Percentiles rank a stretch among this genome's conserved stretches.
phyloP scores from a whole-genome alignment of 2,113 vertebrate species.

The Aegypius monachus region DNA sequence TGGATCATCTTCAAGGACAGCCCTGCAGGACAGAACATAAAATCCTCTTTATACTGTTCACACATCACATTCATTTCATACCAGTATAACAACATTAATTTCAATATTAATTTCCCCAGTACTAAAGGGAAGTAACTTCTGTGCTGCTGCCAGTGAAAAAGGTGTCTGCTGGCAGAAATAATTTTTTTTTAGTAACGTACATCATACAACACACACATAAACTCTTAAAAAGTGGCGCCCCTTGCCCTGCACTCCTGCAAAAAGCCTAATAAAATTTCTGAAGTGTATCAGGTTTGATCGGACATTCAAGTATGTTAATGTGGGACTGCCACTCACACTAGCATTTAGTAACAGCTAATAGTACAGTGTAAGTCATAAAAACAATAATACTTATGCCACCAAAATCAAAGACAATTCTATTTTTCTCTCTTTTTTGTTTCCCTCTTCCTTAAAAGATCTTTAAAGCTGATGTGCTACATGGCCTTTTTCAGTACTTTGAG shows the following conservation, averaged over 20 bases:
- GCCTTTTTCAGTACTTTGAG: not conserved
- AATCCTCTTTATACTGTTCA: not conserved
- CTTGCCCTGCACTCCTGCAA: not conserved
- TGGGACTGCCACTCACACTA: not conserved
- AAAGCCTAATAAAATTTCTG: not conserved
- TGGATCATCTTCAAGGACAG: constrained; percentile 80
- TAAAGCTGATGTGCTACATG: not conserved
- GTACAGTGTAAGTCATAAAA: not conserved
- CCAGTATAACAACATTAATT: not conserved
- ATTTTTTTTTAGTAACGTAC: fast-evolving
- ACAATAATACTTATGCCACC: not conserved
- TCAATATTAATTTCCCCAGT: not conserved
- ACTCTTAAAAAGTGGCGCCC: not conserved
- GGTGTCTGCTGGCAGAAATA: not conserved
- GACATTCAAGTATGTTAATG: not conserved
- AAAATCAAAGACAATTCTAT: not conserved
- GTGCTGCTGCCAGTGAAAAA: not conserved
- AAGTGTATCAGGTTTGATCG: not conserved
- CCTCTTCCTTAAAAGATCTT: not conserved
- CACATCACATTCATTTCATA: not conserved
- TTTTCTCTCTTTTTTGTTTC: not conserved
- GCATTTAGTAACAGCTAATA: not conserved
- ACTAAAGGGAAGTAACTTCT: not conserved
- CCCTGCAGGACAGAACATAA: constrained; percentile 64
- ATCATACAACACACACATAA: not conserved